Percentiles rank a stretch among this genome's conserved stretches.
Conservation (phyloP, 2,113 vertebrate species). For the Junco hyemalis region DNA sequence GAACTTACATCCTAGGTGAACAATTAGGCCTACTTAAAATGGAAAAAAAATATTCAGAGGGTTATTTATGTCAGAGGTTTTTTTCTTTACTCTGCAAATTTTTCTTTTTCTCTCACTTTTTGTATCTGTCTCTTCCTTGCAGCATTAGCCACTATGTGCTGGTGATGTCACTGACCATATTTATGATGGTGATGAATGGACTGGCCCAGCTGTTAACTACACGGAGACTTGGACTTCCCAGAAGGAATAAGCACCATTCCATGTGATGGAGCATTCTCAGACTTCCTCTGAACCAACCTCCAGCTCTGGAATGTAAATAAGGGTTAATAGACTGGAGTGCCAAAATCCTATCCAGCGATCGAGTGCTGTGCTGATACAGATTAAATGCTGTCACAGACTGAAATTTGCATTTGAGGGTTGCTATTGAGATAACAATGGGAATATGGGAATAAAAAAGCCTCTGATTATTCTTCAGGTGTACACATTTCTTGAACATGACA, state of each 20-base stretch:
- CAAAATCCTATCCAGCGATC: not conserved
- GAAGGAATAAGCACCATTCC: constrained; percentile 81
- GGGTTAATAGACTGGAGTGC: not conserved
- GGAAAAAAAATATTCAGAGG: not conserved
- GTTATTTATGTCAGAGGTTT: not conserved
- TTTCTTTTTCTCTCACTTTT: not conserved
- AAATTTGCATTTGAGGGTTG: not conserved
- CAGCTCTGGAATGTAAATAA: not conserved
- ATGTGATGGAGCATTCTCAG: constrained; percentile 57
- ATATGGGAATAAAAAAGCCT: not conserved
- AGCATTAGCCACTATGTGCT: constrained; percentile 98
- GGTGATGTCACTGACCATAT: constrained; percentile 95
- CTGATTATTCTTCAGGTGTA: not conserved
- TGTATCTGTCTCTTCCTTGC: constrained; percentile 19
- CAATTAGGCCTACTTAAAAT: not conserved
- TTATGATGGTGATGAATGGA: constrained; percentile 91
- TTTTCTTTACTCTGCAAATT: not conserved
- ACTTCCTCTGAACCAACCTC: not conserved
- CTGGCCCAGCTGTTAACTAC: constrained; percentile 88
- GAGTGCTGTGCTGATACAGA: not conserved
- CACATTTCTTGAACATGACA: not conserved
- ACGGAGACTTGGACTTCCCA: constrained; percentile 73
- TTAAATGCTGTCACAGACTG: not conserved
- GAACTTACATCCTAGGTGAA: not conserved
- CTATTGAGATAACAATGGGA: not conserved